Percentiles rank a stretch among this genome's conserved stretches.
These are phyloP conservation scores for Ptychodera flava DNA, from an alignment of 35 echinoderm and acorn worm species.

Conservation along the genomic window DNA sequence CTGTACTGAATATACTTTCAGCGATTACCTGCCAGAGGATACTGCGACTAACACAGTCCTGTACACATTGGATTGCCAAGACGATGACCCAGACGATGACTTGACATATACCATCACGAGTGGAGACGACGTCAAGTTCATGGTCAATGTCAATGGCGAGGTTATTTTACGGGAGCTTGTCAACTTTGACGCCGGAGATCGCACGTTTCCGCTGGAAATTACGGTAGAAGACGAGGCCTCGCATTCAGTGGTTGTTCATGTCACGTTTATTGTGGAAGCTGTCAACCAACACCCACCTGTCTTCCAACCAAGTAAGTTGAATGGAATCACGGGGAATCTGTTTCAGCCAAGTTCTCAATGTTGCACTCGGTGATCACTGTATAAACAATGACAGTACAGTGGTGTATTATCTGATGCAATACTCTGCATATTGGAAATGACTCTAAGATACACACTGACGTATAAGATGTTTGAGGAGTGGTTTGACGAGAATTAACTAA, in stretches of 20 bases:
- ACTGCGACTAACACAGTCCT: slow-evolving; percentile 27
- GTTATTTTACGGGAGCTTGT: not conserved
- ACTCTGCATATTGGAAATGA: too few species aligned
- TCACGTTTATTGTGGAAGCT: not conserved
- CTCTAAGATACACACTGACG: too few species aligned
- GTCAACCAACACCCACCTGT: not conserved
- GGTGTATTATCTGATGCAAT: too few species aligned
- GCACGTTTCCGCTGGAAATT: not conserved
- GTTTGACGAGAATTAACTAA: too few species aligned
- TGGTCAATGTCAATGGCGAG: not conserved
- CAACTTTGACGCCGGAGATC: not conserved
- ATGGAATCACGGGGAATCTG: too few species aligned
- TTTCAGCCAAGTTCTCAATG: too few species aligned
- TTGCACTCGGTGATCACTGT: too few species aligned
- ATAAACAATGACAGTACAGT: too few species aligned
- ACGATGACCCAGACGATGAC: not conserved
- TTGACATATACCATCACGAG: not conserved
- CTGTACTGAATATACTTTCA: not conserved
- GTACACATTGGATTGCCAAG: not conserved
- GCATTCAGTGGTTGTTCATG: not conserved
- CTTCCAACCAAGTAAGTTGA: not conserved
- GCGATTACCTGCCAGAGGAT: slow-evolving; percentile 44
- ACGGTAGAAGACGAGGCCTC: not conserved
- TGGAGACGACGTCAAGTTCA: not conserved
- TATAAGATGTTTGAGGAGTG: too few species aligned